phyloP scores from a whole-genome alignment of 2,888 invertebrate genomes.

The Syrphus vitripennis region DNA sequence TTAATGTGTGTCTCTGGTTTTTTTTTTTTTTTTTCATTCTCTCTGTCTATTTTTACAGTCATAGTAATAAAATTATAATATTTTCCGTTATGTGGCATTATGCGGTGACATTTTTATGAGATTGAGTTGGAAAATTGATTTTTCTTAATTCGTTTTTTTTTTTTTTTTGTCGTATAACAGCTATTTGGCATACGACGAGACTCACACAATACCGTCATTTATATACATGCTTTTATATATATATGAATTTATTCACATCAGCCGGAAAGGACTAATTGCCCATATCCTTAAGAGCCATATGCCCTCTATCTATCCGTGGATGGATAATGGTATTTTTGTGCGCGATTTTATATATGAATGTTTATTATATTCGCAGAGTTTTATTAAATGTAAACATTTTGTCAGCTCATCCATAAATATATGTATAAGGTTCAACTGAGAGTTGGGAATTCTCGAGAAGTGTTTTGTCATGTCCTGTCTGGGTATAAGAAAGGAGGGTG shows the following conservation, averaged over 20 bases:
- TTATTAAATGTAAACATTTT: constrained; percentile 70
- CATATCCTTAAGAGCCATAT: constrained; percentile 59
- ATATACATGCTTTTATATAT: neutral
- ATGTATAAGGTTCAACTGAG: neutral
- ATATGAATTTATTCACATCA: constrained; percentile 14
- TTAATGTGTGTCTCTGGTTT: constrained; percentile 26
- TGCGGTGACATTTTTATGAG: constrained; percentile 70
- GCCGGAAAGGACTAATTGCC: constrained; percentile 68
- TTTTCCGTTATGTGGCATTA: constrained; percentile 66
- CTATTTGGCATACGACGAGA: constrained; percentile 6
- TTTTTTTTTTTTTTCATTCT: neutral
- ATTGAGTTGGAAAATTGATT: constrained; percentile 60
- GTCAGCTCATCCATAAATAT: constrained; percentile 67
- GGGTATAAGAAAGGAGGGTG: constrained; percentile 2
- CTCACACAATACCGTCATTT: neutral
- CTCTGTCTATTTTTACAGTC: neutral
- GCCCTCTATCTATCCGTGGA: neutral
- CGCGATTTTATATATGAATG: constrained; percentile 28
- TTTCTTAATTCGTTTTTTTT: neutral
- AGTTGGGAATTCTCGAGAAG: neutral
- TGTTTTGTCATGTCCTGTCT: constrained; percentile 59
- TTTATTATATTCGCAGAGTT: constrained; percentile 41
- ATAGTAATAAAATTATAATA: constrained; percentile 70
- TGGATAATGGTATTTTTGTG: neutral
- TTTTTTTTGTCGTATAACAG: neutral